Evolutionary conservation across 23 tunicate species (phyloP).

Genomic region (Styela clava): DNA sequence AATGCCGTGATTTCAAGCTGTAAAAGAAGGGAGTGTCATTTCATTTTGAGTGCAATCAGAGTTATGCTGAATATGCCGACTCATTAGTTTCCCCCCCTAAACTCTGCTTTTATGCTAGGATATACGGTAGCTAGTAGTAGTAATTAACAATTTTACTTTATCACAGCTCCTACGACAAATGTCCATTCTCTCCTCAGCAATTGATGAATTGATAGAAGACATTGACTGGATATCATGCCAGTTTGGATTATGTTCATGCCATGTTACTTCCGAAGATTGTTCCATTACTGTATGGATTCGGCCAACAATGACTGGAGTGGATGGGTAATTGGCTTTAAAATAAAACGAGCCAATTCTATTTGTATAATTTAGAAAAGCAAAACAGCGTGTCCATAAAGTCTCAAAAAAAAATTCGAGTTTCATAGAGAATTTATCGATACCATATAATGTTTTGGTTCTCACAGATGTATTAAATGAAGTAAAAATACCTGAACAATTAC

Average conservation of each 20-base stretch:
- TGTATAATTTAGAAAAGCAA: too few relatives aligned
- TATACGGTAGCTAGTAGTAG: too few relatives aligned
- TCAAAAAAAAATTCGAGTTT: too few relatives aligned
- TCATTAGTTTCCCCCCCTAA: too few relatives aligned
- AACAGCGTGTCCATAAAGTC: too few relatives aligned
- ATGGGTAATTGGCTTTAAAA: background rate
- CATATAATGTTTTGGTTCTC: too few relatives aligned
- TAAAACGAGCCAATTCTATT: too few relatives aligned
- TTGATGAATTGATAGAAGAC: background rate
- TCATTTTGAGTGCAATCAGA: background rate
- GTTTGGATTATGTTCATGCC: background rate
- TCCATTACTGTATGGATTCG: background rate
- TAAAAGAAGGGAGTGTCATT: constrained; percentile 4
- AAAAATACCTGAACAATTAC: too few relatives aligned
- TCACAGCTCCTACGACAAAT: background rate
- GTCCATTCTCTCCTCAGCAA: background rate
- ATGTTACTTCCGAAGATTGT: background rate
- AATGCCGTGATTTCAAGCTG: constrained; percentile 93
- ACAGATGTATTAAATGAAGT: too few relatives aligned
- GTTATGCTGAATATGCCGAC: background rate
- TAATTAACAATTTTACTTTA: too few relatives aligned
- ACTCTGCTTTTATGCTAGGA: too few relatives aligned
- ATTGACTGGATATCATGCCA: background rate
- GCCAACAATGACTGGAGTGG: background rate
- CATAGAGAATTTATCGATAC: too few relatives aligned